A percentile compares a stretch with the other conserved stretches of the same genome.
These are phyloP conservation scores for Himalopsyche phryganea DNA, from an alignment of 1,140 invertebrate genomes.

Conservation along the genomic window DNA sequence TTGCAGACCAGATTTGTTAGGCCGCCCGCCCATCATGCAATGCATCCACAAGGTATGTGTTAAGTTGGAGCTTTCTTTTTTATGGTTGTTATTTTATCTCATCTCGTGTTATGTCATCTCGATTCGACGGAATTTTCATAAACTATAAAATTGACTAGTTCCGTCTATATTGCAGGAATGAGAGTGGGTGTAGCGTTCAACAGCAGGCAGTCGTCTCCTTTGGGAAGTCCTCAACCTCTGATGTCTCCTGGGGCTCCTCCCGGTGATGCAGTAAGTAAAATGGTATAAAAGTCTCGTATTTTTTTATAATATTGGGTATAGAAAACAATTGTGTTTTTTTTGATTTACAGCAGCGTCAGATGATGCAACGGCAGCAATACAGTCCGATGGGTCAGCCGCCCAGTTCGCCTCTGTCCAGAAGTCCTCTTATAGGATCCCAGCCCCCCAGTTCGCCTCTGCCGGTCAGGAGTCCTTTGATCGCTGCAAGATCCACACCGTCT, in stretches of 20 bases:
- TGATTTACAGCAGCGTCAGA: slow-evolving; percentile 40
- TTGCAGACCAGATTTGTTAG: slow-evolving; percentile 50
- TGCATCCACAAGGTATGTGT: slow-evolving; percentile 46
- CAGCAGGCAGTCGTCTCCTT: slow-evolving; percentile 47
- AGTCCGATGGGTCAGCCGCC: slow-evolving; percentile 58
- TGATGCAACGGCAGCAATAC: slow-evolving; percentile 49
- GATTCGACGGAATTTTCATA: no score
- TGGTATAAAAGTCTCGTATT: no score
- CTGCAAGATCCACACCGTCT: slow-evolving; percentile 41
- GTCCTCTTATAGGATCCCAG: slow-evolving; percentile 51
- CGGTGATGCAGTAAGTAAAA: slow-evolving; percentile 37
- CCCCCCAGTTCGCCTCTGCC: slow-evolving; percentile 39
- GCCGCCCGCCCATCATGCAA: slow-evolving; percentile 41
- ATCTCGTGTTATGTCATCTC: no score
- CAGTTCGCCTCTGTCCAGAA: slow-evolving; percentile 62
- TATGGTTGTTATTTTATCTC: no score
- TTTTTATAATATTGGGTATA: no score
- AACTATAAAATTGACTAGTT: no score
- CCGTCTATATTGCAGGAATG: slow-evolving; percentile 46
- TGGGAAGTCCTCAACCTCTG: slow-evolving; percentile 51
- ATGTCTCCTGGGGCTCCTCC: slow-evolving; percentile 47
- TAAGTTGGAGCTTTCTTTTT: no score
- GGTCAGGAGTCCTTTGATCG: slow-evolving; percentile 47
- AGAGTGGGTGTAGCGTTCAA: slow-evolving; percentile 47
- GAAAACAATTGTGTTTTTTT: background rate